phyloP scores from a whole-genome alignment of 2,113 vertebrate species.

The Corythaixoides concolor region DNA sequence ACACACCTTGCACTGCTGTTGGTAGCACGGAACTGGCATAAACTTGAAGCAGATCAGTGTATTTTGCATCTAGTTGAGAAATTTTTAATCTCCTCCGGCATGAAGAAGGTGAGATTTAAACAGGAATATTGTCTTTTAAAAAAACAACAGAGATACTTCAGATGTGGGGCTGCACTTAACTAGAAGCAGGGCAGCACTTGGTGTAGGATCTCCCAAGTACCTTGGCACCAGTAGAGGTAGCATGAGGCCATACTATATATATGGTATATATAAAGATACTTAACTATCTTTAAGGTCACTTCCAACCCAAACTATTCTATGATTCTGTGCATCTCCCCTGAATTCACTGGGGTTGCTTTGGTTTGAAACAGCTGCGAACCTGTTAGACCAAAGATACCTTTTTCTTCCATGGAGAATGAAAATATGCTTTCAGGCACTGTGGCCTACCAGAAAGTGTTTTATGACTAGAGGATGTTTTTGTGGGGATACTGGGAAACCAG shows the following conservation, averaged over 20 bases:
- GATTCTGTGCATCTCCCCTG: background rate
- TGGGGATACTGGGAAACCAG: background rate
- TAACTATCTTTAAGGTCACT: too few species aligned
- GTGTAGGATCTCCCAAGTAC: background rate
- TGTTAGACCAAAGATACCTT: background rate
- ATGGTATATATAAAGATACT: too few species aligned
- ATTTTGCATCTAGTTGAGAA: background rate
- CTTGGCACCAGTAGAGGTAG: background rate
- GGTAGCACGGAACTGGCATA: background rate
- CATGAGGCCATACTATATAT: background rate
- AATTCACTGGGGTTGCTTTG: background rate
- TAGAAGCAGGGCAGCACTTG: background rate
- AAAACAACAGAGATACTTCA: background rate
- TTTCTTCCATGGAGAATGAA: background rate
- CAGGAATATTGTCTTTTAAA: background rate
- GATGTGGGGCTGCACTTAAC: background rate
- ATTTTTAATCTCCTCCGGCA: background rate
- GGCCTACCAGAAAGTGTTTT: background rate
- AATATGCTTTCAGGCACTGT: background rate
- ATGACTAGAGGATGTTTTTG: background rate
- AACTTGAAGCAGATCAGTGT: background rate
- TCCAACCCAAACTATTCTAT: too few species aligned
- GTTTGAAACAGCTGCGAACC: background rate
- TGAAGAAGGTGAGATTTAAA: background rate
- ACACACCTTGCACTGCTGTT: background rate